These are phyloP conservation scores for Epirrhoe tristata DNA, from an alignment of 2,888 invertebrate genomes.

Conservation along the genomic window DNA sequence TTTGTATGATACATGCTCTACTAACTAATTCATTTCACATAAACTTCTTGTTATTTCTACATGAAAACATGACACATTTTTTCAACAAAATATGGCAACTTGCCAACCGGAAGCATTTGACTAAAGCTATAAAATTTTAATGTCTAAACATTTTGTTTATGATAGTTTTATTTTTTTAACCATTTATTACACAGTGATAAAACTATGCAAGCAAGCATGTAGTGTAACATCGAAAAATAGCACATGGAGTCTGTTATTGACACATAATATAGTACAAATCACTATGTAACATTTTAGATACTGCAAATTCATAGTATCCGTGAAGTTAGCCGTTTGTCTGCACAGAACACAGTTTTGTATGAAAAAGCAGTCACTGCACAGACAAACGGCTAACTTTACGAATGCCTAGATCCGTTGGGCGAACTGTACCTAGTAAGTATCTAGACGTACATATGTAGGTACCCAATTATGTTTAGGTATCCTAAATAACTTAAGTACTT, in stretches of 20 bases:
- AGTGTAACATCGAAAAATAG: not conserved
- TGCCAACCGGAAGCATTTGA: constrained; percentile 26
- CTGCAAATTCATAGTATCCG: not conserved
- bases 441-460: no score
- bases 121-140: constrained; percentile 26
- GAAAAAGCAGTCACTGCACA: no score
- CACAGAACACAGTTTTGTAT: no score
- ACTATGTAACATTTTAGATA: not conserved
- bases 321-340: no score
- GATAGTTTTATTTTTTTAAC: constrained; percentile 7
- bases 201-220: not conserved
- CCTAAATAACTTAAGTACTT: constrained; percentile 44
- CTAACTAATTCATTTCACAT: no score
- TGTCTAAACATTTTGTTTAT: constrained; percentile 15
- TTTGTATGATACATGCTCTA: no score
- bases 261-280: no score
- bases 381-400: no score
- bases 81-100: constrained; percentile 30
- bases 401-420: no score
- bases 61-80: constrained; percentile 1
- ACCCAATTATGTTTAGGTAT: not conserved
- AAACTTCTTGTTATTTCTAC: not conserved
- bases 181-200: constrained; percentile 16
- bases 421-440: no score
- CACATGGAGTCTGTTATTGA: not conserved